phyloP scores from a whole-genome alignment of 2,113 vertebrate species.

The Daubentonia madagascariensis region DNA sequence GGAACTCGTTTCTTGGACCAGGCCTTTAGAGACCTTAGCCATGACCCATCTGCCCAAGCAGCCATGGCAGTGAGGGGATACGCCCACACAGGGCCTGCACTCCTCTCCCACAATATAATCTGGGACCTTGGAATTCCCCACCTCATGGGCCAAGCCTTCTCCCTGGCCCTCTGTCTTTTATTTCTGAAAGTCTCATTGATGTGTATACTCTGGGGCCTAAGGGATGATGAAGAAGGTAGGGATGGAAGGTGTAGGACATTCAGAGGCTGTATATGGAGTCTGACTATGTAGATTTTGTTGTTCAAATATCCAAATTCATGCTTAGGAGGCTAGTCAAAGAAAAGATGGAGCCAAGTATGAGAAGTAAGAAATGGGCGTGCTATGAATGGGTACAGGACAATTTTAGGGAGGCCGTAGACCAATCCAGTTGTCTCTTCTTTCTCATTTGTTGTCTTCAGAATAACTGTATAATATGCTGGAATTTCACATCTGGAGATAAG shows the following conservation, averaged over 20 bases:
- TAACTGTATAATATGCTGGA: background rate
- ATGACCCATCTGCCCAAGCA: accelerated
- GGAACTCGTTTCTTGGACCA: background rate
- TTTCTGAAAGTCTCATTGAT: background rate
- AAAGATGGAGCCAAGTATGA: accelerated
- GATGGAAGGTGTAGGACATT: background rate
- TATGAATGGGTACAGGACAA: background rate
- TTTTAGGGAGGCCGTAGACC: background rate
- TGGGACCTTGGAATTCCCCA: background rate
- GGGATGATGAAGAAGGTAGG: background rate
- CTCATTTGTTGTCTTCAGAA: background rate
- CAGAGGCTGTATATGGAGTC: background rate
- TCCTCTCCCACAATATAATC: background rate
- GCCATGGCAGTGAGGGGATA: background rate
- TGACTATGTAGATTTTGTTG: background rate
- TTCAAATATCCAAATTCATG: background rate
- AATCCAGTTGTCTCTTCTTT: background rate
- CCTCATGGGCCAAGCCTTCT: background rate
- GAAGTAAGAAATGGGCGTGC: background rate
- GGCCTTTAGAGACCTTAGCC: no score
- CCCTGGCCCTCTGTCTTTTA: background rate
- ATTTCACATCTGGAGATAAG: background rate
- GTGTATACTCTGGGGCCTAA: no score
- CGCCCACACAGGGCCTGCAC: accelerated
- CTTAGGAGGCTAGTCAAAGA: background rate